Percentiles rank a stretch among this genome's conserved stretches.
Conservation (phyloP, 2,888 invertebrate genomes). For the Chloroclysta siterata region DNA sequence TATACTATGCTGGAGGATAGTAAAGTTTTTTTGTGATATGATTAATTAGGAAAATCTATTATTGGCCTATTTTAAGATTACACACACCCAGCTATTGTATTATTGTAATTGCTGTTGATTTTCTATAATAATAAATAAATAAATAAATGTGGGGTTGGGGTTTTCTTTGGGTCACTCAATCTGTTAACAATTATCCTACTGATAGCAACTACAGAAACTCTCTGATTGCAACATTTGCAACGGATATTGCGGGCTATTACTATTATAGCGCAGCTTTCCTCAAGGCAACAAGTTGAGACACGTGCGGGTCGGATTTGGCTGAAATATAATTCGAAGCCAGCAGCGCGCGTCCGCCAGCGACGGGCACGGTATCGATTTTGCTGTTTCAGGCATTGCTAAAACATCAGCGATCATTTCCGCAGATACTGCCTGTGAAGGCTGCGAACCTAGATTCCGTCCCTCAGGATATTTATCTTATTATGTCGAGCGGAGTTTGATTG, state of each 20-base stretch:
- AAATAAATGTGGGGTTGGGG: too few relatives aligned
- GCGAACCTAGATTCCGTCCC: slow-evolving; percentile 38
- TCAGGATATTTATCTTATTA: slow-evolving; percentile 43
- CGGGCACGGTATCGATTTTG: slow-evolving; percentile 77
- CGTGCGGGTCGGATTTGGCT: slow-evolving; percentile 75
- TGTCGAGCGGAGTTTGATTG: slow-evolving; percentile 43
- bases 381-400: slow-evolving; percentile 70
- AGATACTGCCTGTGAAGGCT: slow-evolving; percentile 46
- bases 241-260: slow-evolving; percentile 45
- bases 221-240: slow-evolving; percentile 34
- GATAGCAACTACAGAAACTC: slow-evolving; percentile 28
- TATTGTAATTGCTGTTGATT: too few relatives aligned
- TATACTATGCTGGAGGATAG: too few relatives aligned
- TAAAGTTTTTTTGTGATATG: too few relatives aligned
- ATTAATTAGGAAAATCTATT: too few relatives aligned
- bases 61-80: too few relatives aligned
- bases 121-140: too few relatives aligned
- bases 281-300: slow-evolving; percentile 83
- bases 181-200: too few relatives aligned
- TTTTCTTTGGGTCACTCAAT: too few relatives aligned
- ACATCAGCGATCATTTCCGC: slow-evolving; percentile 57
- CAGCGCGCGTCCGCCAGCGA: slow-evolving; percentile 76
- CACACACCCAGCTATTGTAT: too few relatives aligned
- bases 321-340: slow-evolving; percentile 73
- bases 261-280: slow-evolving; percentile 51